Evolutionary conservation across 2,797 vertebrate species (phyloP).

Genomic region (Acrocephalus scirpaceus): DNA sequence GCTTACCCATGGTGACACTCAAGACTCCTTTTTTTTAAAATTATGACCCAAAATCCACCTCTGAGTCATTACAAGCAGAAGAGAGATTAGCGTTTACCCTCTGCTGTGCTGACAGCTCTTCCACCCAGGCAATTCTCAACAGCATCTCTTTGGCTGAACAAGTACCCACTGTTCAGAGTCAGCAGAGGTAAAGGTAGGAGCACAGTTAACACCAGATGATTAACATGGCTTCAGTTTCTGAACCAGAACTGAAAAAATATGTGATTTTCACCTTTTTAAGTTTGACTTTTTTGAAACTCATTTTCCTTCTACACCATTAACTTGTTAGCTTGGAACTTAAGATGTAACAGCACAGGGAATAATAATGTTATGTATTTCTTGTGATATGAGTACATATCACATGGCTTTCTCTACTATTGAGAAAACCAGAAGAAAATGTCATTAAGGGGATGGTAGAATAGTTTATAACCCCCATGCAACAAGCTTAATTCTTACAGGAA

Average conservation of each 20-base stretch:
- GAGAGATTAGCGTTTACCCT: accelerated
- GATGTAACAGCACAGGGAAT: neutral
- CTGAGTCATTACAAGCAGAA: neutral
- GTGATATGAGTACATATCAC: neutral
- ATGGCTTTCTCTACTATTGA: neutral
- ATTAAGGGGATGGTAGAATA: neutral
- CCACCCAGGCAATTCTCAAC: neutral
- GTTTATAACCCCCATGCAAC: neutral
- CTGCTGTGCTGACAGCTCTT: neutral
- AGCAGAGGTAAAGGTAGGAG: neutral
- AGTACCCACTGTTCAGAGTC: neutral
- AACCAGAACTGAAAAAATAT: neutral
- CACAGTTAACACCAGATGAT: neutral
- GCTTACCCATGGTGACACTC: neutral
- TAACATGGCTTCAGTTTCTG: neutral
- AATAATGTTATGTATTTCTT: neutral
- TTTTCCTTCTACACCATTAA: neutral
- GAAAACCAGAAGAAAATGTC: neutral
- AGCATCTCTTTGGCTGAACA: neutral
- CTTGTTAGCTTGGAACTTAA: neutral
- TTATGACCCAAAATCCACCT: neutral
- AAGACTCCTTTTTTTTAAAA: neutral
- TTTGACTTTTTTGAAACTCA: neutral
- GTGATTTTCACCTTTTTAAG: neutral
- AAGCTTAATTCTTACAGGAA: neutral